Base-by-base conservation (phyloP, 2,888 invertebrate species). In the Acanthococcus lagerstroemiae region DNA sequence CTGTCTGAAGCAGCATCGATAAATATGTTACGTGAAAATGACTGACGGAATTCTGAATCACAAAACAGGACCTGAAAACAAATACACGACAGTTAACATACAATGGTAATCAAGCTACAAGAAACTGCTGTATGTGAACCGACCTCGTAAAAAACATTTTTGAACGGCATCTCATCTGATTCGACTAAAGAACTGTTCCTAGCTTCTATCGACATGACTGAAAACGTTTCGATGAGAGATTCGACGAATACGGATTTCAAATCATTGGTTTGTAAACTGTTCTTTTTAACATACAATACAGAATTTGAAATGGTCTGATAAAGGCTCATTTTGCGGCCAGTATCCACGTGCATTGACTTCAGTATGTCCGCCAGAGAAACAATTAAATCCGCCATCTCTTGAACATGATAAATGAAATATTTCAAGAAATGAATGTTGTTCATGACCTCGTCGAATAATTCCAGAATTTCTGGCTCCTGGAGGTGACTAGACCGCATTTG, bases 171-270 rank as follows among this genome's bases (percentile, higher is more conserved):
- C 21, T 22, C 24, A 52, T 52, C 24, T 22, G 19, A 45, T 17
- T 45, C 46, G 4, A 19, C 46, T 17, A n/a, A 4, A 15, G 19
- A 19, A 6, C 2, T 22, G 15, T 22, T 52, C 22, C 24, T 22
- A 5, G 15, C 15, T 22, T 50, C 27, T 27, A 27, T 50, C 21
- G 21, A 50, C 24, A 61, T 52, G n/a, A 52, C 52, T 27, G 61
- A 19, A 7, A 61, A 30, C 19, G 50, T 21, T 61, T 50, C 25
- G 15, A 61, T 52, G 12, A 61, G n/a, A 21, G 15, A 12, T 27
- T 37, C 30, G 22, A 50, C 50, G 37, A 61, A 61, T 22, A 61
- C 3, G 5, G 52, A 50, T 46, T 61, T 61, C 22, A 61, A 52
- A 30, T 61, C 50, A 37, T 52, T 9, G 24, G 37, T 27, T 6